These are phyloP conservation scores for Coelopa frigida DNA, from an alignment of 1,140 invertebrate genomes.

Conservation along the genomic window DNA sequence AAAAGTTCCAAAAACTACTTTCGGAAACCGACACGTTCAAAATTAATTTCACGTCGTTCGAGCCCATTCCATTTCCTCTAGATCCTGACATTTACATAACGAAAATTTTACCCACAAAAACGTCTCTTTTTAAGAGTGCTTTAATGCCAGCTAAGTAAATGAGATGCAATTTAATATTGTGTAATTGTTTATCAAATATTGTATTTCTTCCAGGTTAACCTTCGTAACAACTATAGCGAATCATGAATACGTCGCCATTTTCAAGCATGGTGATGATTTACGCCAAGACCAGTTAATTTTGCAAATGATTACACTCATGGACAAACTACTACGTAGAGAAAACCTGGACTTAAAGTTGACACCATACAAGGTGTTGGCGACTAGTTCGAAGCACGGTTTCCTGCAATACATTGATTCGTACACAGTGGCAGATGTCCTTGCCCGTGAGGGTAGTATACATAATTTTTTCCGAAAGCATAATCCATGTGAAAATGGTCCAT, in stretches of 20 bases:
- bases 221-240: slow-evolving; percentile 69
- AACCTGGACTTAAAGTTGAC: slow-evolving; percentile 94
- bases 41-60: slow-evolving; percentile 86
- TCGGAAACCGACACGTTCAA: slow-evolving; percentile 74
- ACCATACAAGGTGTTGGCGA: slow-evolving; percentile 88
- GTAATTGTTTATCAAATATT: not conserved
- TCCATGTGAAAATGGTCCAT: slow-evolving; percentile 78
- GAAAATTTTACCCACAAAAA: slow-evolving; percentile 82
- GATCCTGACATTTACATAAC: slow-evolving; percentile 87
- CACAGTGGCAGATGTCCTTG: slow-evolving; percentile 85
- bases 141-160: slow-evolving; percentile 86
- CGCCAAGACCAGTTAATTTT: slow-evolving; percentile 96
- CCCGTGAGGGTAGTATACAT: slow-evolving; percentile 78
- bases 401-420: slow-evolving; percentile 95
- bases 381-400: slow-evolving; percentile 92
- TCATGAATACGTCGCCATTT: slow-evolving; percentile 92
- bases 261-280: slow-evolving; percentile 98
- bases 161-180: not conserved
- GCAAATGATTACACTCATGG: slow-evolving; percentile 97
- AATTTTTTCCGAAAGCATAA: slow-evolving; percentile 88
- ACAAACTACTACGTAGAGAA: slow-evolving; percentile 84
- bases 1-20: slow-evolving; percentile 75
- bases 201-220: slow-evolving; percentile 52
- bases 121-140: slow-evolving; percentile 92
- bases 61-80: slow-evolving; percentile 86